Percentiles rank a stretch among this genome's conserved stretches.
Evolutionary conservation across 2,113 vertebrate genomes (phyloP).

Genomic region (Neodon shergylaensis): DNA sequence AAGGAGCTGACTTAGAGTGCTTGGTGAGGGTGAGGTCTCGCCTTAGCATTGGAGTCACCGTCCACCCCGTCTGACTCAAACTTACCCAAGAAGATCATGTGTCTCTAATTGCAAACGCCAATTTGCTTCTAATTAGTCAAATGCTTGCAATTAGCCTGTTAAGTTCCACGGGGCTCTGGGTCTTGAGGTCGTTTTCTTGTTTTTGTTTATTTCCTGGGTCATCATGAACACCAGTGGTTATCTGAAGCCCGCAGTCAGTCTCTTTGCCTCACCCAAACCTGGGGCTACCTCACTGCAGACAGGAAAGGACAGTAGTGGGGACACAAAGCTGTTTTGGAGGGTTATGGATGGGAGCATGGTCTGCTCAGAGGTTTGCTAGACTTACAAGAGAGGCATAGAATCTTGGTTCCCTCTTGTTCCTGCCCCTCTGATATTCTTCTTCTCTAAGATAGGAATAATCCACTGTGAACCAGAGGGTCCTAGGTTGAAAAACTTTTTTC

Average conservation of each 20-base stretch:
- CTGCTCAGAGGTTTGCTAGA: neutral
- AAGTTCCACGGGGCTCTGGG: neutral
- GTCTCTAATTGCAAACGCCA: neutral
- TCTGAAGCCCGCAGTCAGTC: neutral
- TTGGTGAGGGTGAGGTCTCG: neutral
- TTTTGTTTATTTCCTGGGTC: constrained; percentile 39
- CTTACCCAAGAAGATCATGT: neutral
- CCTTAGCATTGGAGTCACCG: neutral
- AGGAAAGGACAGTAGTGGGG: neutral
- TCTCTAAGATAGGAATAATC: neutral
- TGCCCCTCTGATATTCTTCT: neutral
- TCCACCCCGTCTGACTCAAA: neutral
- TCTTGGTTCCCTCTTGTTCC: neutral
- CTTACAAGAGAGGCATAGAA: neutral
- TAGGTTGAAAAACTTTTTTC: neutral
- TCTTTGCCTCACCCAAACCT: neutral
- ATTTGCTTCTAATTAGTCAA: constrained; percentile 54
- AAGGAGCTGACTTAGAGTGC: neutral
- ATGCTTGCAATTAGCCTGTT: constrained; percentile 44
- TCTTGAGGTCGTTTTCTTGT: neutral
- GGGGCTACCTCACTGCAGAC: neutral
- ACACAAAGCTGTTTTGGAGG: neutral
- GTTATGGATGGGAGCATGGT: neutral
- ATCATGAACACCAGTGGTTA: neutral
- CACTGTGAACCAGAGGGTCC: neutral